Base-by-base conservation (phyloP, 1,140 invertebrate species). In the Palaemon carinicauda region DNA sequence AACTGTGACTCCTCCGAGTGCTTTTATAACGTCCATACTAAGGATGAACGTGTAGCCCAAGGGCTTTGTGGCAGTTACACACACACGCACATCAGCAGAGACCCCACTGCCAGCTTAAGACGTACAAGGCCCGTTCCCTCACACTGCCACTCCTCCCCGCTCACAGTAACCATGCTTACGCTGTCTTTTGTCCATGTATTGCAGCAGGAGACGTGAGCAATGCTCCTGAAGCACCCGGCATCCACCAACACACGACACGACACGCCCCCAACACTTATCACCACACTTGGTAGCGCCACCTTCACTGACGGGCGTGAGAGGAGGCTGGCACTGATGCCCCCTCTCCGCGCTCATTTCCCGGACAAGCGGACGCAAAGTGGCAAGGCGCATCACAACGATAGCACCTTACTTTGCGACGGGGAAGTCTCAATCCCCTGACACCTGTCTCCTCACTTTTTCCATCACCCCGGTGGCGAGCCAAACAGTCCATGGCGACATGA, bases 121-220 rank as follows among this genome's bases (percentile, higher is more conserved):
- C 19, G 75, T 33, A 69, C 54, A 41, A 69, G 33, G 52, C 84
- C 84, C 56, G 65, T 73, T 82, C 80, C 80, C 41, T 82, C 14
- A 53, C 85, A 87, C 50, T n/a, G 51, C 71, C 79, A 87, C 60
- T 56, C n/a, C n/a, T 29, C 78, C 50, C 78, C 78, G 21, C 50
- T 71, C 78, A 81, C n/a, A n/a, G n/a, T n/a, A n/a, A n/a, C n/a
- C n/a, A n/a, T n/a, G n/a, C n/a, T n/a, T n/a, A n/a, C n/a, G n/a
- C n/a, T n/a, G n/a, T n/a, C n/a, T n/a, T n/a, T n/a, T n/a, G n/a
- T n/a, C n/a, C n/a, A n/a, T n/a, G n/a, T 31, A 24, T 31, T 75
- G 33, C 78, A 81, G n/a, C 77, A 71, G 9, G 21, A 9, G 19
- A 3, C 27, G 27, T 80, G 53, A 51, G 53, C 29, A 21, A 83